Evolutionary conservation across 2,113 vertebrate genomes (phyloP), one percentile per base, ranked within the genome.

Genomic region (Pelobates fuscus): DNA sequence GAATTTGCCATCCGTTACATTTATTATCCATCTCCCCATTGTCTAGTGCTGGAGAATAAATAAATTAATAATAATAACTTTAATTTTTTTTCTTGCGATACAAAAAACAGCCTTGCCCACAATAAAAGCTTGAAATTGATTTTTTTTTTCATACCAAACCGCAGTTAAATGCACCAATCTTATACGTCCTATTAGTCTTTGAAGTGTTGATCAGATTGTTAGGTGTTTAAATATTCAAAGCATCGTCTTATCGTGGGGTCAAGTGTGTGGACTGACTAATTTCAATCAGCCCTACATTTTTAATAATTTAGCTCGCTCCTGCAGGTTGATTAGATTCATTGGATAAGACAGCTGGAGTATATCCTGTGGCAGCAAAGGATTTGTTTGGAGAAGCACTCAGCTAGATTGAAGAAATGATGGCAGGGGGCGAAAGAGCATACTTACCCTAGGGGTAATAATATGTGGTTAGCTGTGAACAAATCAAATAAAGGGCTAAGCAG

Each of bases 241-340:
- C 29, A 59, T 74, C 2, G 0, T 79, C 54, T 81, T 70, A 77
- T 65, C 66, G 68, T 67, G 70, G 54, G 81, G 67, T 75, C 74
- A 78, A 83, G 77, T 79, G 77, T 68, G 76, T 26, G 30, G 78
- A 82, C 73, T 77, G 67, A 70, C 80, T 85, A 27, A 83, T 80
- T 84, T 79, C 79, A 84, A 80, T 84, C 84, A 86, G 63, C 59
- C 1, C 67, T 30, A 58, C 57, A 58, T 20, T 0, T 18, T 41
- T 69, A 80, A 81, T 73, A 73, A 83, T 73, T 74, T 71, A 74
- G 23, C 78, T 84, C 83, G 66, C 84, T 80, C 70, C 84, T 79
- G 86, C 80, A 83, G 79, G 84, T 44, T 88, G 84, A 89, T 88
- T 86, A 80, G 70, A 77, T 79, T 74, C 2, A 0, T 65, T 78